Evolutionary conservation across 1,140 invertebrate species (phyloP).

Genomic region (Sycophila sp.): DNA sequence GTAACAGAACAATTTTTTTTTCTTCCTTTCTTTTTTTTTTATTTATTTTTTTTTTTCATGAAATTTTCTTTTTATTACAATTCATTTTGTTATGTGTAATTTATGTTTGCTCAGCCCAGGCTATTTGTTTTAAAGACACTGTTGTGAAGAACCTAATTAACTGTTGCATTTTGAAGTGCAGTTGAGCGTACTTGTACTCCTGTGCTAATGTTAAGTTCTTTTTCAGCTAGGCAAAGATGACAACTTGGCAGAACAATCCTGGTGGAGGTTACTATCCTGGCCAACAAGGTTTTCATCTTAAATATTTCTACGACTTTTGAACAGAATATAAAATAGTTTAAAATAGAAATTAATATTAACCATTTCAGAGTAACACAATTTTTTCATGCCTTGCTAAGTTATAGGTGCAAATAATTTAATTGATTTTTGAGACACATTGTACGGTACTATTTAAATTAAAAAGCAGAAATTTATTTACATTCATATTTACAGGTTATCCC

Average conservation of each 20-base stretch:
- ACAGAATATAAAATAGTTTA: slow-evolving; percentile 24
- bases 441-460: background rate
- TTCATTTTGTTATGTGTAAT: background rate
- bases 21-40: background rate
- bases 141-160: background rate
- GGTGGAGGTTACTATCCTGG: slow-evolving; percentile 58
- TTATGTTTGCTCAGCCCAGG: slow-evolving; percentile 11
- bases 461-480: background rate
- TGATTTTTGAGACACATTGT: background rate
- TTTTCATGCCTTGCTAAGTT: background rate
- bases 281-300: slow-evolving; percentile 57
- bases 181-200: slow-evolving; percentile 25
- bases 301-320: slow-evolving; percentile 41
- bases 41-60: background rate
- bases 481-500: slow-evolving; percentile 38
- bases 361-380: background rate
- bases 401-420: background rate
- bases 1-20: background rate
- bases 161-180: background rate
- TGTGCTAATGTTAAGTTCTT: slow-evolving; percentile 53
- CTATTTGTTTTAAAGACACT: background rate
- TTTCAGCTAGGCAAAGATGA: slow-evolving; percentile 61
- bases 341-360: background rate
- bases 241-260: slow-evolving; percentile 58
- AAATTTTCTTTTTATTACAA: background rate